These are phyloP conservation scores for Psilopsiagon aurifrons DNA, from an alignment of 2,113 vertebrate species.

Conservation along the genomic window DNA sequence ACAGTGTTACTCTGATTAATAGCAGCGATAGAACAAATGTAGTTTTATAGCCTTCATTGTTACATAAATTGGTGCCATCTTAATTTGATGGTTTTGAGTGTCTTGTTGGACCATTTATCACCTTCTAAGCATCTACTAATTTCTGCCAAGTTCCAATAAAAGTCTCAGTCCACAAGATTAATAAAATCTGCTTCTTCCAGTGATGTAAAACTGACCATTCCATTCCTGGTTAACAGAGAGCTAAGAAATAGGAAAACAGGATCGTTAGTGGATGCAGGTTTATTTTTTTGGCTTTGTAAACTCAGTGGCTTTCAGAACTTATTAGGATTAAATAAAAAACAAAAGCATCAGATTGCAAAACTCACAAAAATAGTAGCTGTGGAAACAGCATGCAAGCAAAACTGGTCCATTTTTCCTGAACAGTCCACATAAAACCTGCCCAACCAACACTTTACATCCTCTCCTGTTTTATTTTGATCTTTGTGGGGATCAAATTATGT, in stretches of 20 bases:
- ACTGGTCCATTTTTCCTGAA: not conserved
- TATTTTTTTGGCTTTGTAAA: slow-evolving; percentile 30
- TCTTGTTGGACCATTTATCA: not conserved
- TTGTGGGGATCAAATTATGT: not conserved
- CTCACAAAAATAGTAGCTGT: slow-evolving; percentile 18
- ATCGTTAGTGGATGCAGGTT: slow-evolving; percentile 50
- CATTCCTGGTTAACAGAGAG: not conserved
- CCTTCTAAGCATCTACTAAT: not conserved
- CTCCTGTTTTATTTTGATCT: not conserved
- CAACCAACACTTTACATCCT: not conserved
- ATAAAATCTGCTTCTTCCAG: not conserved
- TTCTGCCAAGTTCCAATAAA: not conserved
- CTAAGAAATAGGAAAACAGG: slow-evolving; percentile 4
- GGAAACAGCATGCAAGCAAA: not conserved
- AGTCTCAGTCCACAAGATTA: not conserved
- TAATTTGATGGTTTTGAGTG: not conserved
- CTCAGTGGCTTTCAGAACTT: slow-evolving; percentile 29
- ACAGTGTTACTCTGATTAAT: not conserved
- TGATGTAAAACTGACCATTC: not conserved
- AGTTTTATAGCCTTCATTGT: not conserved
- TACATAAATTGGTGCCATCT: not conserved
- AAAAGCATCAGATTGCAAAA: slow-evolving; percentile 44
- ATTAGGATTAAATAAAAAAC: slow-evolving; percentile 35
- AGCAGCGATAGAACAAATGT: not conserved
- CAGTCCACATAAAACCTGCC: not conserved